These are phyloP conservation scores for Orthonevra nobilis DNA, from an alignment of 2,888 invertebrate species.

Conservation along the genomic window DNA sequence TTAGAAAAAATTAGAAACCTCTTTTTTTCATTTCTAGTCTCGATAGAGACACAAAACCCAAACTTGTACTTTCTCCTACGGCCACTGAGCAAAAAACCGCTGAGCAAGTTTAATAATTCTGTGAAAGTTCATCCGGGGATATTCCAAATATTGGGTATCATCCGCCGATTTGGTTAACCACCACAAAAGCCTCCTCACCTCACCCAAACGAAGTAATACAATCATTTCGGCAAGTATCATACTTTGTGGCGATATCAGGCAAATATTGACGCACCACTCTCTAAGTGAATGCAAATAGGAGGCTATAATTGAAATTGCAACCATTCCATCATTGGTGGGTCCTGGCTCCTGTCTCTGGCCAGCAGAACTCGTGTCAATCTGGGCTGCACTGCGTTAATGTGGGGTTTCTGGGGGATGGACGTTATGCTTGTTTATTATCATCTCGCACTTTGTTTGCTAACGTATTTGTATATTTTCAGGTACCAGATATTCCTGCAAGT, in stretches of 20 bases:
- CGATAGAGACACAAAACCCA: too few species aligned
- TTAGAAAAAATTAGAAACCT: too few species aligned
- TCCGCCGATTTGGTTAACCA: slow-evolving; percentile 16
- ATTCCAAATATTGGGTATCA: slow-evolving; percentile 30
- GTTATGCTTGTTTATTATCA: slow-evolving; percentile 53
- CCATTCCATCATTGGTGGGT: slow-evolving; percentile 16
- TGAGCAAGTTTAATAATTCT: slow-evolving; percentile 26
- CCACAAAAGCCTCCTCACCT: background rate
- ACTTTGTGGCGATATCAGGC: slow-evolving; percentile 55
- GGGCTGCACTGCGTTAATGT: slow-evolving; percentile 10
- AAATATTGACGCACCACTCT: slow-evolving; percentile 67
- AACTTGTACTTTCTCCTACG: too few species aligned
- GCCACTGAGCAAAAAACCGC: too few species aligned
- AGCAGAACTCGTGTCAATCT: slow-evolving; percentile 51
- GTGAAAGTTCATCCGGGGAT: slow-evolving; percentile 27
- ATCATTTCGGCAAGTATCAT: too few species aligned
- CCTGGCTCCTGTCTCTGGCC: background rate
- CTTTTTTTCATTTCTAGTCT: too few species aligned
- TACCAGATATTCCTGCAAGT: slow-evolving; percentile 98
- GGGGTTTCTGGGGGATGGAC: slow-evolving; percentile 42
- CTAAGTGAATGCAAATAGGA: slow-evolving; percentile 69
- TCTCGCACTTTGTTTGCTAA: too few species aligned
- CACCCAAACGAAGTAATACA: slow-evolving; percentile 41
- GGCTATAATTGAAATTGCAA: slow-evolving; percentile 71
- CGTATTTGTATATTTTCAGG: slow-evolving; percentile 82